Conservation (phyloP, 2,888 invertebrate genomes). For the Panzeria rudis region DNA sequence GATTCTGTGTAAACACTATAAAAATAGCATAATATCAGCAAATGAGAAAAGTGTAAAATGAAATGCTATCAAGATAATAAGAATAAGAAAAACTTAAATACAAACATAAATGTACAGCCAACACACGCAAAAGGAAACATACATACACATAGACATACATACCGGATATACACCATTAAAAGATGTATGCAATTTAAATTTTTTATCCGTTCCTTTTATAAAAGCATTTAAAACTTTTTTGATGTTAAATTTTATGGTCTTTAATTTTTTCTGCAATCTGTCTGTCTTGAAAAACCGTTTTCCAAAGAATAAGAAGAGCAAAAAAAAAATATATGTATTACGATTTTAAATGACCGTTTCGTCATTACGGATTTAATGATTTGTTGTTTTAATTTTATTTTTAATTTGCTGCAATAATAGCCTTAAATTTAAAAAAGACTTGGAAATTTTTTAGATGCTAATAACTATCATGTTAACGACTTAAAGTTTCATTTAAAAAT, state of each 20-base stretch:
- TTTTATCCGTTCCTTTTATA: background rate
- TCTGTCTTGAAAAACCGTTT: conserved; percentile 8
- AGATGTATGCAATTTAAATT: conserved; percentile 34
- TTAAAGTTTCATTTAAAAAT: too few species aligned
- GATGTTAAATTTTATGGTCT: conserved; percentile 43
- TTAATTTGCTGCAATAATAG: background rate
- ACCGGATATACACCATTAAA: conserved; percentile 47
- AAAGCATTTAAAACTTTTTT: too few species aligned
- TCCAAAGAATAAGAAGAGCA: background rate
- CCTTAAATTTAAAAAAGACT: too few species aligned
- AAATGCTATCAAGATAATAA: conserved; percentile 57
- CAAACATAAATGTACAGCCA: background rate
- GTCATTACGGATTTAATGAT: conserved; percentile 47
- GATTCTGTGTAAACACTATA: conserved; percentile 29
- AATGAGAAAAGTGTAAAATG: conserved; percentile 51
- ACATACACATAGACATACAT: background rate
- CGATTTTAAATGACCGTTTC: conserved; percentile 59
- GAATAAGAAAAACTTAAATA: conserved; percentile 35
- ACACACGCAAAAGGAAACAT: background rate
- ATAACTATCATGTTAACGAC: too few species aligned
- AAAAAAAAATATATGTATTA: conserved; percentile 7
- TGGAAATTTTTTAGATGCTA: too few species aligned
- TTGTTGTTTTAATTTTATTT: conserved; percentile 1
- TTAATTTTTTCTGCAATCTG: conserved; percentile 33
- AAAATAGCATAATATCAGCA: conserved; percentile 42